phyloP scores from a whole-genome alignment of 2,888 invertebrate genomes.

The Volucella inanis region DNA sequence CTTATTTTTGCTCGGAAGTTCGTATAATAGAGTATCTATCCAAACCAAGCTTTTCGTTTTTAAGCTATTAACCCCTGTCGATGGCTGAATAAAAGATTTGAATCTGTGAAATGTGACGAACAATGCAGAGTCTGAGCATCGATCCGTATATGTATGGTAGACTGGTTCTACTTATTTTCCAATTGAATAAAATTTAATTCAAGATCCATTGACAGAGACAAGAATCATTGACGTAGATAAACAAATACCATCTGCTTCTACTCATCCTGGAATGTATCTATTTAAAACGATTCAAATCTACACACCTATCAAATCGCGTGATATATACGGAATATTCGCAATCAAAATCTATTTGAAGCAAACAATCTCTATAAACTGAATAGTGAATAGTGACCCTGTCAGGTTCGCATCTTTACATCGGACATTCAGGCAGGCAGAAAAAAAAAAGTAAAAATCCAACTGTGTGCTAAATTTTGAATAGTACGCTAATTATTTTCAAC shows the following conservation, averaged over 20 bases:
- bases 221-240: constrained; percentile 5
- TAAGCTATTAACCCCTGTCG: too few species aligned
- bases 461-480: constrained; percentile 53
- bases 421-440: constrained; percentile 9
- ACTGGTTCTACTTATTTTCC: too few species aligned
- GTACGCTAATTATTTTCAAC: constrained; percentile 69
- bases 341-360: not conserved
- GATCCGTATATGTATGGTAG: too few species aligned
- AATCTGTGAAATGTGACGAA: too few species aligned
- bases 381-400: constrained; percentile 34
- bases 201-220: not conserved
- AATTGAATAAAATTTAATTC: too few species aligned
- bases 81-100: too few species aligned
- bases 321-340: too few species aligned
- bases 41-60: too few species aligned
- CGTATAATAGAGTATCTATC: too few species aligned
- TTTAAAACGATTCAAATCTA: not conserved
- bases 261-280: not conserved
- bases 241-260: not conserved
- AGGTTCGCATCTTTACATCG: constrained; percentile 37
- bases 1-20: too few species aligned
- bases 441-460: constrained; percentile 36
- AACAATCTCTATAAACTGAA: not conserved
- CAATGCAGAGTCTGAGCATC: too few species aligned
- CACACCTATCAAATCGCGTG: too few species aligned